phyloP scores from a whole-genome alignment of 2,113 vertebrate genomes.

The Oreochromis aureus region DNA sequence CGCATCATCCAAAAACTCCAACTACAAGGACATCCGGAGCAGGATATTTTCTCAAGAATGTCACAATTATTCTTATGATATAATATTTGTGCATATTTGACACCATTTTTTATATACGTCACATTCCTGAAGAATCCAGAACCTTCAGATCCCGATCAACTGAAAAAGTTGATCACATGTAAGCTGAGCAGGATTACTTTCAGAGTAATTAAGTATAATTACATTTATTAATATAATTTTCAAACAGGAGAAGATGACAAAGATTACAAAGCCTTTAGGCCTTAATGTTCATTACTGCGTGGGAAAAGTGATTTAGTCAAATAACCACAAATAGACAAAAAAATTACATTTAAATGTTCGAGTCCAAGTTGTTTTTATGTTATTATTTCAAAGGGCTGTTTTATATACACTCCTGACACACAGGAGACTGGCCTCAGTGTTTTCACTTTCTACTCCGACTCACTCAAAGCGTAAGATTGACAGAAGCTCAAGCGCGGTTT shows the following conservation, averaged over 20 bases:
- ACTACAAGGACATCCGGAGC: not conserved
- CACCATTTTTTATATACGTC: not conserved
- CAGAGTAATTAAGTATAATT: not conserved
- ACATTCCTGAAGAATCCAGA: not conserved
- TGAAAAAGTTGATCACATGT: not conserved
- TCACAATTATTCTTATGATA: not conserved
- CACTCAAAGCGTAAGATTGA: not conserved
- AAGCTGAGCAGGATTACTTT: not conserved
- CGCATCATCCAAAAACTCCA: not conserved
- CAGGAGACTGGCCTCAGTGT: not conserved
- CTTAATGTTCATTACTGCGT: too few relatives aligned
- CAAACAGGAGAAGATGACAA: not conserved
- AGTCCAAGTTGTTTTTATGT: not conserved
- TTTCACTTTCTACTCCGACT: not conserved
- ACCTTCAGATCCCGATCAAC: not conserved
- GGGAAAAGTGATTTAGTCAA: not conserved
- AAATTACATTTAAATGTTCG: not conserved
- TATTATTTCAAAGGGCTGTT: not conserved
- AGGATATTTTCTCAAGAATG: not conserved
- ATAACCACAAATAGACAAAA: not conserved
- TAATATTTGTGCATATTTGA: not conserved
- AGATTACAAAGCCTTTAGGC: too few relatives aligned
- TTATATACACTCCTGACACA: not conserved
- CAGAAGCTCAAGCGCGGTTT: rapidly evolving
- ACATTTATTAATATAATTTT: not conserved